Percentiles rank a stretch among this genome's conserved stretches.
phyloP scores from a whole-genome alignment of 2,113 vertebrate genomes.

The Ciconia boyciana region DNA sequence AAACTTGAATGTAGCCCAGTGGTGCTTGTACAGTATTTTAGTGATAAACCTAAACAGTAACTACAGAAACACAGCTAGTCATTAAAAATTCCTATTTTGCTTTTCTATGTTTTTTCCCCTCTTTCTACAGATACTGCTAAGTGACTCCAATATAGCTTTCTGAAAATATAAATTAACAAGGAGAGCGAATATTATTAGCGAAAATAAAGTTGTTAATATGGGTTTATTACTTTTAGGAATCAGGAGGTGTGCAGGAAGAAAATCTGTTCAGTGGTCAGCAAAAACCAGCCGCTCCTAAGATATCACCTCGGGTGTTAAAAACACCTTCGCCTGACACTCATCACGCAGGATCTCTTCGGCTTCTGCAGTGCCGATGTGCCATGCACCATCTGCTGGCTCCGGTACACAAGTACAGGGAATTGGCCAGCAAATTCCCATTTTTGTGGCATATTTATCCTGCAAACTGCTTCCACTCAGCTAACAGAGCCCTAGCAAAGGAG shows the following conservation, averaged over 20 bases:
- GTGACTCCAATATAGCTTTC: neutral
- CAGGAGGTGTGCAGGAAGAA: neutral
- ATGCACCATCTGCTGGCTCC: neutral
- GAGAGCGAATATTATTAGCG: neutral
- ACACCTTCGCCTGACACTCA: neutral
- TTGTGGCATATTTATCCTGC: neutral
- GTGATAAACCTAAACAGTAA: neutral
- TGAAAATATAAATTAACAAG: neutral
- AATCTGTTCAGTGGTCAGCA: neutral
- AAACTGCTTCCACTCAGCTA: neutral
- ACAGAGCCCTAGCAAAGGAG: neutral
- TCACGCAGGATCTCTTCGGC: neutral
- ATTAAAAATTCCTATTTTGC: neutral
- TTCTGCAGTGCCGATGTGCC: neutral
- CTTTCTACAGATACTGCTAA: neutral
- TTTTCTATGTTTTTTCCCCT: neutral
- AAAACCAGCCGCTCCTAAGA: neutral
- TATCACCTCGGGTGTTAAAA: neutral
- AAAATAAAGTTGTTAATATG: neutral
- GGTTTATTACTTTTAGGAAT: neutral
- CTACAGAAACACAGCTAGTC: neutral
- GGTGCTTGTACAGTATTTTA: neutral
- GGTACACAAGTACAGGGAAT: neutral
- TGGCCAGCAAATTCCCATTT: neutral
- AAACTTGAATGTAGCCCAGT: neutral